phyloP scores from a whole-genome alignment of 1,140 invertebrate species.

The Micrasema minimum region DNA sequence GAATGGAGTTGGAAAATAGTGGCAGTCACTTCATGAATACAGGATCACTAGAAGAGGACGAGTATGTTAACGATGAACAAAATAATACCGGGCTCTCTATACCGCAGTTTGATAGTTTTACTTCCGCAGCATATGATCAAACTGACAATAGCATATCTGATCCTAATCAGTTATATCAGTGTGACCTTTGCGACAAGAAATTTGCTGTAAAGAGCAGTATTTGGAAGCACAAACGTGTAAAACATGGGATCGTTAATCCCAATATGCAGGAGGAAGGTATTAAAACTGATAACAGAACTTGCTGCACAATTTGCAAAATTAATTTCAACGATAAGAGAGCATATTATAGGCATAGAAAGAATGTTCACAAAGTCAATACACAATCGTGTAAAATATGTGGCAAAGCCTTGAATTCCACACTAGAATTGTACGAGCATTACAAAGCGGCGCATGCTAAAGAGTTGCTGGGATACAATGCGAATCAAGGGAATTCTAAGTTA shows the following conservation, averaged over 20 bases:
- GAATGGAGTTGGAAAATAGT: constrained; percentile 60
- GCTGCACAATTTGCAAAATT: constrained; percentile 67
- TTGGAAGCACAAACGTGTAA: constrained; percentile 67
- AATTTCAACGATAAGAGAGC: constrained; percentile 65
- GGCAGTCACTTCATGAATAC: constrained; percentile 55
- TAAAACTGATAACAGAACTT: constrained; percentile 55
- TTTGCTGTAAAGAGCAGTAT: constrained; percentile 64
- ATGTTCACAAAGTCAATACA: constrained; percentile 61
- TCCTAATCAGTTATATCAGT: constrained; percentile 58
- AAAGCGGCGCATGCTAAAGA: constrained; percentile 63
- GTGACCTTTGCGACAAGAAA: constrained; percentile 64
- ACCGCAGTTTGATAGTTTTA: constrained; percentile 66
- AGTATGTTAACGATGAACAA: constrained; percentile 62
- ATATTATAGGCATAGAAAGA: constrained; percentile 66
- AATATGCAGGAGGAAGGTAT: constrained; percentile 48
- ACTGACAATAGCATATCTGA: constrained; percentile 47
- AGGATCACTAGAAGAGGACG: constrained; percentile 64
- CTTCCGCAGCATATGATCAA: constrained; percentile 57
- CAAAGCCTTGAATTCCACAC: constrained; percentile 62
- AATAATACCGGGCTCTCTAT: constrained; percentile 57
- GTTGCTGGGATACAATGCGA: constrained; percentile 63
- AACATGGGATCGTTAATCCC: constrained; percentile 63
- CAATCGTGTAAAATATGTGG: constrained; percentile 67
- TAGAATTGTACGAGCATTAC: constrained; percentile 64
- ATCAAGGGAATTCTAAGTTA: constrained; percentile 59